phyloP scores from a whole-genome alignment of 2,113 vertebrate species.

The Paralichthys olivaceus region DNA sequence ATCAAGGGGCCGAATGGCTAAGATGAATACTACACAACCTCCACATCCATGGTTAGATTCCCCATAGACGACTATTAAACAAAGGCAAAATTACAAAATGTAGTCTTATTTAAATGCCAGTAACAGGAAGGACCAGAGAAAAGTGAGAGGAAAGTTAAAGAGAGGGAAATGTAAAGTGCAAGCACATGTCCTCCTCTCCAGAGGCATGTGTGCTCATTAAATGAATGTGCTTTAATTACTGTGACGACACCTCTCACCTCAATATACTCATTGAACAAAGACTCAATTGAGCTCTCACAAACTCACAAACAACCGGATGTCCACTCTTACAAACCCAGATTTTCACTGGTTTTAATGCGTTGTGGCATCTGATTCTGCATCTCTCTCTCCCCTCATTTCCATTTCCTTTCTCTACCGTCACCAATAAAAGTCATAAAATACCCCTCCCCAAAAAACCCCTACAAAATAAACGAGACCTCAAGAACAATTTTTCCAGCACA shows the following conservation, averaged over 20 bases:
- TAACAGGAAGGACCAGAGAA: not conserved
- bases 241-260: slow-evolving; percentile 47
- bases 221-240: slow-evolving; percentile 64
- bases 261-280: slow-evolving; percentile 51
- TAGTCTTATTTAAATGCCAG: not conserved
- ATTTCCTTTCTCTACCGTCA: not conserved
- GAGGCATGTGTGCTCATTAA: slow-evolving; percentile 52
- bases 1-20: too few relatives aligned
- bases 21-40: too few relatives aligned
- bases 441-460: not conserved
- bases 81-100: not conserved
- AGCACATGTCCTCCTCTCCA: slow-evolving; percentile 29
- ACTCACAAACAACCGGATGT: not conserved
- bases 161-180: not conserved
- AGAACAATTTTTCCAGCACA: not conserved
- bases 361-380: not conserved
- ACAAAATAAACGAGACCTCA: not conserved
- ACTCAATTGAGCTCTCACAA: slow-evolving; percentile 28
- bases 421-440: not conserved
- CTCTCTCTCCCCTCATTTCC: not conserved
- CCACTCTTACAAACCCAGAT: not conserved
- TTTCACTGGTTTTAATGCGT: not conserved
- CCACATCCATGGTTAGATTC: too few relatives aligned
- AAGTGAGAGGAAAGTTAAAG: not conserved
- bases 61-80: not conserved